Evolutionary conservation across 1,140 invertebrate genomes (phyloP).

Genomic region (Papilio machaon): DNA sequence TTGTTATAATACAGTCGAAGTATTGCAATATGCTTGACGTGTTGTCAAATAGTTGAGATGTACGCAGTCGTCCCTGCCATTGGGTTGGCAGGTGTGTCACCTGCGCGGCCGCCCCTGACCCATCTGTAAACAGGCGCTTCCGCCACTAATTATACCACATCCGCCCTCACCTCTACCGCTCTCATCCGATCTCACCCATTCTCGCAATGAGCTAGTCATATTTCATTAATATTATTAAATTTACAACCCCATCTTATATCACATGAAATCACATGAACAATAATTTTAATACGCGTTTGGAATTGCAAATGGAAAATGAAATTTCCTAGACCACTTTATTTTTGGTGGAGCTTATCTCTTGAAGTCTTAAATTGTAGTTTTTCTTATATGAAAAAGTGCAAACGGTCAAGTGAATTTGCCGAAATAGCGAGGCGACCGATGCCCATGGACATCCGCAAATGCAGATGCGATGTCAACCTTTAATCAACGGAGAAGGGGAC

Average conservation of each 20-base stretch:
- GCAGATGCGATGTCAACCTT: too few species aligned
- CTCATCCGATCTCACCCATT: not conserved
- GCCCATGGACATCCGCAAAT: too few species aligned
- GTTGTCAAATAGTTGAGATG: not conserved
- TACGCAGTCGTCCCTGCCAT: slow-evolving; percentile 41
- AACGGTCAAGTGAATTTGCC: too few species aligned
- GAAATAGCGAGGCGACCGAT: too few species aligned
- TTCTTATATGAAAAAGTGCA: too few species aligned
- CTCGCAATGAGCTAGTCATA: not conserved
- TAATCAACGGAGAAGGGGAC: too few species aligned
- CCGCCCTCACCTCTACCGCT: not conserved
- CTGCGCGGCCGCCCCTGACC: slow-evolving; percentile 41
- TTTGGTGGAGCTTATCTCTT: too few species aligned
- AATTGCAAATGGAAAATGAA: too few species aligned
- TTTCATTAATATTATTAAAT: not conserved
- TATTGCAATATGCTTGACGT: not conserved
- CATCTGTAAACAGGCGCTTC: not conserved
- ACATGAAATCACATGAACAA: too few species aligned
- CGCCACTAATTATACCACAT: slow-evolving; percentile 27
- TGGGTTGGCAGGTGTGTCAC: slow-evolving; percentile 38
- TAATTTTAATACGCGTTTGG: not conserved
- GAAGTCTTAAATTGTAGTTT: too few species aligned
- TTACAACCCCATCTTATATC: not conserved
- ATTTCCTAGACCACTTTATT: too few species aligned
- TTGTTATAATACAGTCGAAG: not conserved